Base-by-base conservation (phyloP, 2,113 vertebrate species). In the Podilymbus podiceps region DNA sequence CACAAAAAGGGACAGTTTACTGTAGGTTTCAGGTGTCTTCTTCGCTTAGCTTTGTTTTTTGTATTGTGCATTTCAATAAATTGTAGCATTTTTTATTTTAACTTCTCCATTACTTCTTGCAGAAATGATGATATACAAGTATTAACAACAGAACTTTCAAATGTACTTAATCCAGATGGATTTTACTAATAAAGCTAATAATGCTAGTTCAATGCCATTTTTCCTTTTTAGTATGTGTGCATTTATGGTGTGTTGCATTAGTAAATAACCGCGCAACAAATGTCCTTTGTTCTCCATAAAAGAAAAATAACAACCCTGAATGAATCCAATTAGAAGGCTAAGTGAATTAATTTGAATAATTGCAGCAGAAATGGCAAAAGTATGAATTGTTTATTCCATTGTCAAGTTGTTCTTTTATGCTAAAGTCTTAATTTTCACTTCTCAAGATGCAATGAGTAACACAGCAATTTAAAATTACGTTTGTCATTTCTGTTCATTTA, bases 291-390 rank as follows among this genome's bases (percentile, higher is more conserved):
- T 93, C 27, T 67, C 28, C 12, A 18, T 68, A 64, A 96, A 90
- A 94, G 50, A 47, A 63, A 83, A 95, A 90, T 68, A 92, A 71
- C 0, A 10, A 80, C 46, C 11, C 5, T 63, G 52, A 88, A 88
- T 90, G n/a, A 94, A 90, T 92, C 53, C 15, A 95, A 85, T 85
- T 88, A 94, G 92, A 94, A 87, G 25, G 84, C 5, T 10, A 75
- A 86, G 27, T 71, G 28, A 81, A 86, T 74, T 90, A 20, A 82
- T 93, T 91, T 89, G 40, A 77, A 86, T 88, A 88, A 89, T 81
- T 85, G 52, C 40, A 81, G 13, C 6, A 68, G 44, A 90, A 91
- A 60, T 64, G 9, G 24, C 10, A 63, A 85, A 93, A 93, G 1
- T 75, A 68, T 59, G 17, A 63, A 69, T 91, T 81, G 63, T 59